These are phyloP conservation scores for Ormyrus thymus DNA, from an alignment of 2,888 invertebrate species.

Conservation along the genomic window DNA sequence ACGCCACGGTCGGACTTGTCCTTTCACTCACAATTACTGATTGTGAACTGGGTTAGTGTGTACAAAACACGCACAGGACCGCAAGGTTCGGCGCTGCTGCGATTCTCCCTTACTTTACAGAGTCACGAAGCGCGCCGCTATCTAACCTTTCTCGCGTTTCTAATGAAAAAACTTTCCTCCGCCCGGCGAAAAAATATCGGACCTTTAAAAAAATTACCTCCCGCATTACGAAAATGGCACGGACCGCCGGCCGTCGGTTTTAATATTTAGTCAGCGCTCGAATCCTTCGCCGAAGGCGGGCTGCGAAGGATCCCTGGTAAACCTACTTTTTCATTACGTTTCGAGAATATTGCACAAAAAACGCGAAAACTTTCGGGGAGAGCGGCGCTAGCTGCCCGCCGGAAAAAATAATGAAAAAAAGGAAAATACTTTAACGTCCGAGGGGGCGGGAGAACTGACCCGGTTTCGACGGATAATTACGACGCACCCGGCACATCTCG, in stretches of 20 bases:
- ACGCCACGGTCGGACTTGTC: neutral
- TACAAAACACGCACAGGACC: neutral
- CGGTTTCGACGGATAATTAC: constrained; percentile 60
- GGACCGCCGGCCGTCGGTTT: constrained; percentile 12
- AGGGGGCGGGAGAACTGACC: constrained; percentile 53
- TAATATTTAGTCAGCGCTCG: constrained; percentile 42
- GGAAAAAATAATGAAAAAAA: constrained; percentile 5
- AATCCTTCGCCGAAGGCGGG: constrained; percentile 18
- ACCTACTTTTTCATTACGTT: constrained; percentile 55
- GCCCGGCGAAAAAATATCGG: constrained; percentile 14
- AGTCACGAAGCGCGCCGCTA: constrained; percentile 1
- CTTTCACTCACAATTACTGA: constrained; percentile 37
- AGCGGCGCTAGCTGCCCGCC: neutral
- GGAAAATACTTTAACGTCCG: neutral
- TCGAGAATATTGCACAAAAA: constrained; percentile 11
- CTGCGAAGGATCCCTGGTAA: constrained; percentile 34
- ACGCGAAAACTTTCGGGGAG: neutral
- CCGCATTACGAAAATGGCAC: constrained; percentile 6
- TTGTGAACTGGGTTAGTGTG: constrained; percentile 23
- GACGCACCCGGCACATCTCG: constrained; percentile 29
- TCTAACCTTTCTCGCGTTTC: constrained; percentile 18
- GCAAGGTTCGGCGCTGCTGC: neutral
- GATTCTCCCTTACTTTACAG: neutral
- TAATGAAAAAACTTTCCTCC: constrained; percentile 60
- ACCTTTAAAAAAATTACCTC: neutral